Conservation (phyloP, 2,797 vertebrate genomes). For the Myotis planiceps region DNA sequence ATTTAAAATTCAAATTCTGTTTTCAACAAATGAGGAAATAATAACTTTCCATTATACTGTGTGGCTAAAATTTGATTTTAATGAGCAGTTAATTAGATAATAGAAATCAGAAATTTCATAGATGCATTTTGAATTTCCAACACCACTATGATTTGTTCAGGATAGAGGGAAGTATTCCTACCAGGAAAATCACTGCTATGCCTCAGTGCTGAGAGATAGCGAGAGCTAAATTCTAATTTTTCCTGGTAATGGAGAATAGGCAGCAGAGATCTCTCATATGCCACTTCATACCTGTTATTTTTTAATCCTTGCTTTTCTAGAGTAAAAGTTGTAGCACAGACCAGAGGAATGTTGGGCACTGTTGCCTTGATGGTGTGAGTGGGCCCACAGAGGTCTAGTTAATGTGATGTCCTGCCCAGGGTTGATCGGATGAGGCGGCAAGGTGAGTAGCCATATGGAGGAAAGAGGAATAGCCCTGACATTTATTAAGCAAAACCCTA, state of each 20-base stretch:
- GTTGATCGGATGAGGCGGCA: fast-evolving
- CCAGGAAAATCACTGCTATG: background rate
- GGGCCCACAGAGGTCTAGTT: background rate
- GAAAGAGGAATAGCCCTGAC: background rate
- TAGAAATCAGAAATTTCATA: background rate
- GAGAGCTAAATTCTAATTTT: background rate
- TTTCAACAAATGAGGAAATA: background rate
- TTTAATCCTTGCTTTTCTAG: background rate
- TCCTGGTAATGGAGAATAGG: background rate
- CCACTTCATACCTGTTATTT: background rate
- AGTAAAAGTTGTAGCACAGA: background rate
- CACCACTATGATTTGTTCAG: background rate
- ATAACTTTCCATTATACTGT: background rate
- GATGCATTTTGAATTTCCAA: background rate
- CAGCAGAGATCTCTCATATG: background rate
- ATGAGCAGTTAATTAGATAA: background rate
- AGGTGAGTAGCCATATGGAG: background rate
- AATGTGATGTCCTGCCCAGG: too few species aligned
- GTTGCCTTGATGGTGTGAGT: background rate
- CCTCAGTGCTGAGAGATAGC: background rate
- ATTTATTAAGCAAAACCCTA: background rate
- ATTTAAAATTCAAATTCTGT: background rate
- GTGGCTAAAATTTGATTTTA: background rate
- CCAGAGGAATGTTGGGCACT: background rate
- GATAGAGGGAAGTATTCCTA: background rate